Percentiles rank a stretch among this genome's conserved stretches.
Evolutionary conservation across 2,888 invertebrate genomes (phyloP).

Genomic region (Oligia strigilis): DNA sequence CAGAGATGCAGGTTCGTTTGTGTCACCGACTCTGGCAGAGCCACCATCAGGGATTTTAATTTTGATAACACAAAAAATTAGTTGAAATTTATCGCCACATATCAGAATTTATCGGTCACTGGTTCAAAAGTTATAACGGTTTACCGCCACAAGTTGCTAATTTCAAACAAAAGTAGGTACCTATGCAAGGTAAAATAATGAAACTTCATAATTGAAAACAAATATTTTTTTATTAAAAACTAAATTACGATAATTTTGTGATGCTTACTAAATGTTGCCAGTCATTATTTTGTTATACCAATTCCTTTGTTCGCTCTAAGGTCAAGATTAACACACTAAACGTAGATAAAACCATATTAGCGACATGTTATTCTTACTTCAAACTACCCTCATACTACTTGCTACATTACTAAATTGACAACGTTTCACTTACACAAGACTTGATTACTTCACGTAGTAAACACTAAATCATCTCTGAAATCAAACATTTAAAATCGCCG

Average conservation of each 20-base stretch:
- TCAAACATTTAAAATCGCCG: slow-evolving; percentile 63
- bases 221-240: slow-evolving; percentile 78
- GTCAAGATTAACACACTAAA: slow-evolving; percentile 58
- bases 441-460: slow-evolving; percentile 31
- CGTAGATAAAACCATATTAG: slow-evolving; percentile 50
- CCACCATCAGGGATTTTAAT: too few species aligned
- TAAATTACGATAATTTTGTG: slow-evolving; percentile 85
- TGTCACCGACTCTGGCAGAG: too few species aligned
- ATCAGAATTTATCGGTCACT: too few species aligned
- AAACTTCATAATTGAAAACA: slow-evolving; percentile 77
- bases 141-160: not conserved
- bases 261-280: slow-evolving; percentile 81
- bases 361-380: slow-evolving; percentile 50
- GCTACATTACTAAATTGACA: slow-evolving; percentile 63
- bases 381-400: slow-evolving; percentile 52
- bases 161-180: not conserved
- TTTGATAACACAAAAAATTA: too few species aligned
- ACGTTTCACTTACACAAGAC: slow-evolving; percentile 52
- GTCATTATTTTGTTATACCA: slow-evolving; percentile 74
- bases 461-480: slow-evolving; percentile 53
- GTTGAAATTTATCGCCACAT: too few species aligned
- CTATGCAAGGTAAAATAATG: slow-evolving; percentile 57
- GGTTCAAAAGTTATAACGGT: too few species aligned
- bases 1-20: not conserved
- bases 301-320: slow-evolving; percentile 66